These are phyloP conservation scores for Saccostrea cuccullata DNA, from an alignment of 1,140 invertebrate species.

Conservation along the genomic window DNA sequence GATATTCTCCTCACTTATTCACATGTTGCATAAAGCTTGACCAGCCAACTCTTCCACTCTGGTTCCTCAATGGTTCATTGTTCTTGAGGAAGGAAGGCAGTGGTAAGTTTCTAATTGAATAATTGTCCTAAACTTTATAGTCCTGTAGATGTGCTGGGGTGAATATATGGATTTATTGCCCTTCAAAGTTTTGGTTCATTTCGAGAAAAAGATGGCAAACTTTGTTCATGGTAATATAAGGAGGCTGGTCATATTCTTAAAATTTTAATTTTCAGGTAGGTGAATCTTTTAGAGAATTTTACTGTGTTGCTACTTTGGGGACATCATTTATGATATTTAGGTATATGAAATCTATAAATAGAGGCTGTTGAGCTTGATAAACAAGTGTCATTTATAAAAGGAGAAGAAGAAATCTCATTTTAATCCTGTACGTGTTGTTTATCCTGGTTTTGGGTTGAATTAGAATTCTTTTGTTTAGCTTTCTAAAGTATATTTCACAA, in stretches of 20 bases:
- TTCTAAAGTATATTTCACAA: conserved; percentile 32
- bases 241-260: not conserved
- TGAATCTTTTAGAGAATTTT: not conserved
- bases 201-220: not conserved
- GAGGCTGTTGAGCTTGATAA: not conserved
- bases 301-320: not conserved
- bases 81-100: not conserved
- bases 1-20: not conserved
- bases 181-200: not conserved
- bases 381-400: not conserved
- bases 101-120: conserved; percentile 8
- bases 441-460: conserved; percentile 18
- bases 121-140: not conserved
- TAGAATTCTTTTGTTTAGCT: conserved; percentile 20
- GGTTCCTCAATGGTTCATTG: not conserved
- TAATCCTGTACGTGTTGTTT: conserved; percentile 18
- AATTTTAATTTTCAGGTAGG: not conserved
- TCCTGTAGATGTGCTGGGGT: not conserved
- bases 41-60: not conserved
- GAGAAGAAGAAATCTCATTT: conserved; percentile 9
- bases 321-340: not conserved
- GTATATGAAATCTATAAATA: not conserved
- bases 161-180: not conserved
- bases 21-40: conserved; percentile 31
- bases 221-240: not conserved